Evolutionary conservation across 2,888 invertebrate species (phyloP).

Genomic region (Agonum fuliginosum): DNA sequence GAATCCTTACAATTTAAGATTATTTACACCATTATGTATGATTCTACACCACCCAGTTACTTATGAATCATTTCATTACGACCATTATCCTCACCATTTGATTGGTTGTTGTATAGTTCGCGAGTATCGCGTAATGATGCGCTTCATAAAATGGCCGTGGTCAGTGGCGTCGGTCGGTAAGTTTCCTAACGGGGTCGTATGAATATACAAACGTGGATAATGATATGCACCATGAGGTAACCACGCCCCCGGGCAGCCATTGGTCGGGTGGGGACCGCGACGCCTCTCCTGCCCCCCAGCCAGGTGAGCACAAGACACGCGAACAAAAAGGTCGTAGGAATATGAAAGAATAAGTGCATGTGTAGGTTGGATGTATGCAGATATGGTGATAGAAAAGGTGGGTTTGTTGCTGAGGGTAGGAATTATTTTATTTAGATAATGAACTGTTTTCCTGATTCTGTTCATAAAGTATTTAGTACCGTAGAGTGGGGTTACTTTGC

Average conservation of each 20-base stretch:
- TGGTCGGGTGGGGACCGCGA: slow-evolving; percentile 62
- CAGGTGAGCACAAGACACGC: slow-evolving; percentile 51
- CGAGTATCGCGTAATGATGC: slow-evolving; percentile 42
- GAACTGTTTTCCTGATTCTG: too few species aligned
- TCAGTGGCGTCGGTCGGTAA: slow-evolving; percentile 19
- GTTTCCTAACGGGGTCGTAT: slow-evolving; percentile 9
- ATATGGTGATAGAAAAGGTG: neutral
- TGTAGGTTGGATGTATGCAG: neutral
- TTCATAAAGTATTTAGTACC: too few species aligned
- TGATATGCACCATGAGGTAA: slow-evolving; percentile 65
- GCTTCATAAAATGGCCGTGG: slow-evolving; percentile 46
- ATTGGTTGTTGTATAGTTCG: slow-evolving; percentile 49
- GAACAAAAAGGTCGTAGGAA: neutral
- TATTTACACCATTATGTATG: neutral
- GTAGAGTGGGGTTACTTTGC: too few species aligned
- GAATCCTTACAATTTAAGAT: slow-evolving; percentile 6
- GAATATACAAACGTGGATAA: slow-evolving; percentile 61
- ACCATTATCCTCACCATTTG: neutral
- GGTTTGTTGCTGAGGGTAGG: neutral
- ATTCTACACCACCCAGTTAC: neutral
- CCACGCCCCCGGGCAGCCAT: slow-evolving; percentile 65
- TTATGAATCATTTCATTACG: neutral
- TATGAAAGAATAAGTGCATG: neutral
- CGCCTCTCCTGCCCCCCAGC: slow-evolving; percentile 44
- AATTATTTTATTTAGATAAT: too few species aligned